Conservation (phyloP, 2,113 vertebrate genomes). For the Physeter macrocephalus region DNA sequence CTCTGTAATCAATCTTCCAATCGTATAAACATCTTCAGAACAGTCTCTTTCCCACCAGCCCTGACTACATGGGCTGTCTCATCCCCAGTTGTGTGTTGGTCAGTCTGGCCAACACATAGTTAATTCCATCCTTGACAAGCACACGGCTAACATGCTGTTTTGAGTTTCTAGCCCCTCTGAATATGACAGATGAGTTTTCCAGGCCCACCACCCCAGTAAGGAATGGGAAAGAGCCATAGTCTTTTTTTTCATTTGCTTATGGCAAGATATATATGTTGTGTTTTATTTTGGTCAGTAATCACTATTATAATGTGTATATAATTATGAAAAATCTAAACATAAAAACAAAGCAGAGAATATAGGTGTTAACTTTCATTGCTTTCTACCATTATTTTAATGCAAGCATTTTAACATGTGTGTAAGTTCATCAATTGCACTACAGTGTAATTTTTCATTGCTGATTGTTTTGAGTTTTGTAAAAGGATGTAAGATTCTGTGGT, state of each 20-base stretch:
- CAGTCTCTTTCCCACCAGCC: background rate
- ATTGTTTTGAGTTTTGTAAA: background rate
- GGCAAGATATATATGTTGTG: background rate
- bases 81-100: background rate
- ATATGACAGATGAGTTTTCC: background rate
- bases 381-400: background rate
- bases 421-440: background rate
- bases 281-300: background rate
- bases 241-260: background rate
- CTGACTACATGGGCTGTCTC: background rate
- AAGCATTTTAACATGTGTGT: background rate
- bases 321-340: background rate
- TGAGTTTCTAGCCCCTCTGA: background rate
- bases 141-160: background rate
- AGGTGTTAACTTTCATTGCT: background rate
- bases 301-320: background rate
- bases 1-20: background rate
- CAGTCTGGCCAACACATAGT: background rate
- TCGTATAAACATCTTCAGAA: background rate
- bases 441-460: background rate
- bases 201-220: background rate
- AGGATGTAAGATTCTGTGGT: background rate
- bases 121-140: background rate
- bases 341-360: background rate
- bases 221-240: background rate